Percentiles rank a stretch among this genome's conserved stretches.
These are phyloP conservation scores for Diogma glabrata DNA, from an alignment of 2,888 invertebrate genomes.

Conservation along the genomic window DNA sequence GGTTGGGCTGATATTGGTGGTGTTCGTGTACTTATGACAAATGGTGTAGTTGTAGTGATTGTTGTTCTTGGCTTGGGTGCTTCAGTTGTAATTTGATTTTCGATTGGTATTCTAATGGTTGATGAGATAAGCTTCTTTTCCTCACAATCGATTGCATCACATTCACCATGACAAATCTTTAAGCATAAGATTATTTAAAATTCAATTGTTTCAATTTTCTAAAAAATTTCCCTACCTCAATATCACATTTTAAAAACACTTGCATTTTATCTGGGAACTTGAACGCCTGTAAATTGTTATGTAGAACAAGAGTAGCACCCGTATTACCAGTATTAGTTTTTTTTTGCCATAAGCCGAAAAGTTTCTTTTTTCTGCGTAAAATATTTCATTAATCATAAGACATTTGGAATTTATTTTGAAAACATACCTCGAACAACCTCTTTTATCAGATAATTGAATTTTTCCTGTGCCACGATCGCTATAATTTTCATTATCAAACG, in stretches of 20 bases:
- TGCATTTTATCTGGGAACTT: slow-evolving; percentile 62
- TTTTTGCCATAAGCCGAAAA: slow-evolving; percentile 53
- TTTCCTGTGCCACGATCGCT: slow-evolving; percentile 44
- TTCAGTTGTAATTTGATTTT: slow-evolving; percentile 24
- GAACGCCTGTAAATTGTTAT: slow-evolving; percentile 58
- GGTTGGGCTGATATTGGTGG: slow-evolving; percentile 11
- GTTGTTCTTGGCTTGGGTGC: too few species aligned
- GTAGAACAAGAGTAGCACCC: slow-evolving; percentile 51
- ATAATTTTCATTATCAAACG: slow-evolving; percentile 53
- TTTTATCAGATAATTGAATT: slow-evolving; percentile 52
- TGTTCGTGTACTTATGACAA: slow-evolving; percentile 29
- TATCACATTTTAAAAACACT: slow-evolving; percentile 63
- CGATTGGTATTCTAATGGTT: slow-evolving; percentile 28
- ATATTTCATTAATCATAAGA: too few species aligned
- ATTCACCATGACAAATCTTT: slow-evolving; percentile 27
- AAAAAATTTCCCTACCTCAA: slow-evolving; percentile 42
- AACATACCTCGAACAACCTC: slow-evolving; percentile 45
- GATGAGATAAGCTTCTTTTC: slow-evolving; percentile 21
- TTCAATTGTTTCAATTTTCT: not conserved
- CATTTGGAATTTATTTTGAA: too few species aligned
- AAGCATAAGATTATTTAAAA: slow-evolving; percentile 5
- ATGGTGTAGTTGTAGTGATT: too few species aligned
- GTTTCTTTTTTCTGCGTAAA: slow-evolving; percentile 41
- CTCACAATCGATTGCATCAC: slow-evolving; percentile 24
- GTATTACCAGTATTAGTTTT: slow-evolving; percentile 44